Evolutionary conservation across 1,140 invertebrate species (phyloP).

Genomic region (Aphelenchoides avenae): DNA sequence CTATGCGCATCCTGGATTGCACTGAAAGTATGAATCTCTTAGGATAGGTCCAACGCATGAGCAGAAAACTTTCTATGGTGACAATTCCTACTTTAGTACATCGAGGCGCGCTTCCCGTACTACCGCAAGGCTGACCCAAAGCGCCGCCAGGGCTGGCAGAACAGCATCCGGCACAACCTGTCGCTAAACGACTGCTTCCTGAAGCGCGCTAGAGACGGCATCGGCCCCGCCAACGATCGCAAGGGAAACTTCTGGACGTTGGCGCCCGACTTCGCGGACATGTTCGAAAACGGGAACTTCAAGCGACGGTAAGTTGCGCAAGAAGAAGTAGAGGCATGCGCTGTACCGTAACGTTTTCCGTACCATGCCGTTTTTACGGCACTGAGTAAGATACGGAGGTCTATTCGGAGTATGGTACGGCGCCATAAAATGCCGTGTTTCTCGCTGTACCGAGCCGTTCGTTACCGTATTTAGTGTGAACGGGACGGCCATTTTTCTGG

Average conservation of each 20-base stretch:
- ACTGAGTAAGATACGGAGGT: too few relatives aligned
- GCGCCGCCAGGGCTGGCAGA: constrained; percentile 83
- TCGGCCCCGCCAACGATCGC: constrained; percentile 61
- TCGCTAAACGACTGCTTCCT: constrained; percentile 98
- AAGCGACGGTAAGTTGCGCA: constrained; percentile 67
- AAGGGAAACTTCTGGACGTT: constrained; percentile 69
- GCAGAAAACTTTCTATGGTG: constrained; percentile 60
- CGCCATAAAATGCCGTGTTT: too few relatives aligned
- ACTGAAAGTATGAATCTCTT: too few relatives aligned
- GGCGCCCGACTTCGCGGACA: constrained; percentile 78
- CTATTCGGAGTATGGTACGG: too few relatives aligned
- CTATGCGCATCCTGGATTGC: too few relatives aligned
- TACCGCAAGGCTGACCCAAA: constrained; percentile 71
- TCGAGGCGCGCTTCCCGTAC: constrained; percentile 94
- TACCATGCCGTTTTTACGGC: too few relatives aligned
- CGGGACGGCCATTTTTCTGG: too few relatives aligned
- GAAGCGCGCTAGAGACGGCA: constrained; percentile 65
- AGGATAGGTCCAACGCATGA: too few relatives aligned
- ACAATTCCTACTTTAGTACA: constrained; percentile 66
- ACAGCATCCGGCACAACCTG: constrained; percentile 90
- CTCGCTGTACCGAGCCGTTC: too few relatives aligned
- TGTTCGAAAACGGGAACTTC: constrained; percentile 95
- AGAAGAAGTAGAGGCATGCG: too few relatives aligned
- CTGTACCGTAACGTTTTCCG: too few relatives aligned
- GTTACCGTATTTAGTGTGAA: too few relatives aligned